Base-by-base conservation (phyloP, 2,113 vertebrate genomes). In the Nesoenas mayeri region DNA sequence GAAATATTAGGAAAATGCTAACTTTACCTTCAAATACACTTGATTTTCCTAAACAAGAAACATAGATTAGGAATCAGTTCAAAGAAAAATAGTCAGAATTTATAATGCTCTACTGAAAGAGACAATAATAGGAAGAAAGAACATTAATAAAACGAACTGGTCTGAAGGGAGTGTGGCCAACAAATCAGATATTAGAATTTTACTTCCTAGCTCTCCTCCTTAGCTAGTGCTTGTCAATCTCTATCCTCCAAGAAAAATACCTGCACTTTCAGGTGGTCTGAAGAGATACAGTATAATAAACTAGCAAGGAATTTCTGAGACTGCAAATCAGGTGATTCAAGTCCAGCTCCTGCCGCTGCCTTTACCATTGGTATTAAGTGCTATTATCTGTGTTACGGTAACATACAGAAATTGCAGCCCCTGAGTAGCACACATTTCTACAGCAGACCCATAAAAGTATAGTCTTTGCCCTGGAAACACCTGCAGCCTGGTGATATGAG, bases 21-120 rank as follows among this genome's bases (percentile, higher is more conserved):
- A 93, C 85, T 74, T 85, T 79, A 91, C 93, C 95, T 96, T 90
- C 74, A 61, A 95, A 88, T 94, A 90, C 34, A 44, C 93, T 97
- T 53, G 28, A 91, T 93, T 97, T 96, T 96, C 90, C 85, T 78
- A 96, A 97, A 97, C 95, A 95, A 95, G 88, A 90, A 95, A 77
- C 19, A 69, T 50, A 70, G 89, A 69, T 71, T 92, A 96, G 94
- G 96, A 95, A 92, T 79, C 83, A 87, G 75, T 94, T 95, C 93
- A 85, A 94, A 96, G 90, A 81, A 89, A 79, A 93, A 88, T n/a
- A 25, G 90, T 65, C 88, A 94, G 89, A 95, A 83, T 89, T 91
- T 81, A 94, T 81, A 78, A 67, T 0, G 21, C 62, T 95, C 85
- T 88, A 75, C 75, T 94, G 79, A 58, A 86, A 84, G 71, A 85